Percentiles rank a stretch among this genome's conserved stretches.
phyloP scores from a whole-genome alignment of 2,113 vertebrate genomes.

The Puntigrus tetrazona region DNA sequence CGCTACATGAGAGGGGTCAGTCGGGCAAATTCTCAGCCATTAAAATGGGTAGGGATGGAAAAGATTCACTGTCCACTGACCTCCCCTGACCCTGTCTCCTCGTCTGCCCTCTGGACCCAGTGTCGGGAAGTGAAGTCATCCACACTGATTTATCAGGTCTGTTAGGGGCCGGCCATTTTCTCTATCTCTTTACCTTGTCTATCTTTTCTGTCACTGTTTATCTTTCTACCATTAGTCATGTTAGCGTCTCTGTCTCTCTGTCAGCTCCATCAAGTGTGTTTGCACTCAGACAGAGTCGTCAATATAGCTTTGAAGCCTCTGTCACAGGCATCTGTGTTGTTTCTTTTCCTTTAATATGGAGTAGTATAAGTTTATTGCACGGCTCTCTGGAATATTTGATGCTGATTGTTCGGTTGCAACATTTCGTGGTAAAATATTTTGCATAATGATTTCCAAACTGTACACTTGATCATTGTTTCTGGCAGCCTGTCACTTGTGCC shows the following conservation, averaged over 20 bases:
- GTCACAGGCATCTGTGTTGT: background rate
- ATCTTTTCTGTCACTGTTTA: conserved; percentile 25
- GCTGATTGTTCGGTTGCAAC: background rate
- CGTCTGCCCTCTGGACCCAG: background rate
- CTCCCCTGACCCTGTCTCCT: conserved; percentile 25
- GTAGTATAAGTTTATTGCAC: background rate
- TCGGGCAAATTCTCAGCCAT: conserved; percentile 61
- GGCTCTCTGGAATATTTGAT: background rate
- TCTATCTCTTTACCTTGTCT: conserved; percentile 29
- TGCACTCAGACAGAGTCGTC: conserved; percentile 20
- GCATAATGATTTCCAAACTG: background rate
- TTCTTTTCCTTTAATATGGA: conserved; percentile 27
- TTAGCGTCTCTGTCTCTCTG: conserved; percentile 11
- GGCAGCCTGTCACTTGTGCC: background rate
- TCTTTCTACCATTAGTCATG: conserved; percentile 35
- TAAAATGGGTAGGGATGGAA: conserved; percentile 56
- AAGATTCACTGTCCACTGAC: conserved; percentile 19
- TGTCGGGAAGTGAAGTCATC: conserved; percentile 56
- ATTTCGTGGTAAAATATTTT: background rate
- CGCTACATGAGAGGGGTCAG: conserved; percentile 58
- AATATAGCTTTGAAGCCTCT: conserved; percentile 32
- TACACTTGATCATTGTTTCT: background rate
- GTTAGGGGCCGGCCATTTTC: conserved; percentile 32
- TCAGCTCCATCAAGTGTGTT: conserved; percentile 27
- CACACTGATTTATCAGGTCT: conserved; percentile 54